These are phyloP conservation scores for Andrena dorsata DNA, from an alignment of 2,888 invertebrate species.

Conservation along the genomic window DNA sequence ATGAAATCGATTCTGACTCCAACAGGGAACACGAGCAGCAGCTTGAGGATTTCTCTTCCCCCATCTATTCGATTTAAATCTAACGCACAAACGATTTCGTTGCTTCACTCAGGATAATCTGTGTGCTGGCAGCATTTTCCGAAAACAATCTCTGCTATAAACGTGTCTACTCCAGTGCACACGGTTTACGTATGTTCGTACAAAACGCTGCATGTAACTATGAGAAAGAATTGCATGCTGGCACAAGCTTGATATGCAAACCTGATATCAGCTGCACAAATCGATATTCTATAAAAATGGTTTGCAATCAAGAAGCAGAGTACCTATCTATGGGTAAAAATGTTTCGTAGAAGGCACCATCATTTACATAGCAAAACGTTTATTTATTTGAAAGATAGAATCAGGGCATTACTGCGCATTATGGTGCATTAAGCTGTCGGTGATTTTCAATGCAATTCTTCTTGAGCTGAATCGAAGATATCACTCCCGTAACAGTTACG, in stretches of 20 bases:
- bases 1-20: not conserved
- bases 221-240: not conserved
- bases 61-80: not conserved
- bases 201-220: not conserved
- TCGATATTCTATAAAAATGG: constrained; percentile 3
- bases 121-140: too few species aligned
- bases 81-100: too few species aligned
- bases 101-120: too few species aligned
- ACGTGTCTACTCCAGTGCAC: not conserved
- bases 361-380: not conserved
- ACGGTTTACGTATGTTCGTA: not conserved
- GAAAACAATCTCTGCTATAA: too few species aligned
- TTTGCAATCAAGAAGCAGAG: not conserved
- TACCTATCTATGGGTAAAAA: not conserved
- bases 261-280: constrained; percentile 12
- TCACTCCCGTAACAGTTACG: constrained; percentile 12
- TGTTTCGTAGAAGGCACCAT: not conserved
- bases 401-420: too few species aligned
- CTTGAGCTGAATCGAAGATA: too few species aligned
- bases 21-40: not conserved
- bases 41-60: not conserved
- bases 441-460: too few species aligned
- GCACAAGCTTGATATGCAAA: constrained; percentile 12
- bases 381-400: too few species aligned
- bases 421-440: too few species aligned